Evolutionary conservation across 2,797 vertebrate species (phyloP), one percentile per base, ranked within the genome.

Genomic region (Ispidina lecontei): DNA sequence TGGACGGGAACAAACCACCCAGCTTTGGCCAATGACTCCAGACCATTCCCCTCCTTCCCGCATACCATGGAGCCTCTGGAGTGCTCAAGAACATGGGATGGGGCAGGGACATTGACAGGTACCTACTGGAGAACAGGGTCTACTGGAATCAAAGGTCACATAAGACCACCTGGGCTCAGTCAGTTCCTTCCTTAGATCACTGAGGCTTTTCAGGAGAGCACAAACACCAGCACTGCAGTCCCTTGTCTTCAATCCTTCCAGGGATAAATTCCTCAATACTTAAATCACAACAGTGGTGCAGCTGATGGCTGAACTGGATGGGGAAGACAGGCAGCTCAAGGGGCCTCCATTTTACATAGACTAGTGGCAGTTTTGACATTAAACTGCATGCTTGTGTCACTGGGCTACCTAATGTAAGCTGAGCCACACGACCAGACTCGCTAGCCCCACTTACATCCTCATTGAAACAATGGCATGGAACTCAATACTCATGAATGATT

Each of bases 91-190:
- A 67, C 1, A 0, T 2, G 13, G 22, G 39, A 35, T 1, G 10
- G 33, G 47, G 51, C 20, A 68, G 13, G 26, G 41, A 25, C 9
- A 44, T 17, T 15, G 46, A 74, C 9, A 55, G 49, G 31, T 22
- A 63, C 4, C 0, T 7, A 6, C 0, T 26, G 46, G 23, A 41
- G 29, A 75, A 62, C 0, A 1, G 21, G 35, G 72, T 35, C 15
- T 41, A 25, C 3, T 12, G 35, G 25, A 79, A 72, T 23, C 39
- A 69, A 60, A 37, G 21, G 20, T 44, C 55, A 75, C 64, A 4
- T 9, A 29, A 58, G 33, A 52, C 12, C 3, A 1, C 0, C 19
- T 37, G 29, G 8, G 28, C 33, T 87, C 63, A 69, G 35, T 58
- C 55, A 31, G 20, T 33, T 19, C 20, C 63, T 35, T 75, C 28